phyloP scores from a whole-genome alignment of 2,797 vertebrate genomes.

The Sebastes trivittatus region DNA sequence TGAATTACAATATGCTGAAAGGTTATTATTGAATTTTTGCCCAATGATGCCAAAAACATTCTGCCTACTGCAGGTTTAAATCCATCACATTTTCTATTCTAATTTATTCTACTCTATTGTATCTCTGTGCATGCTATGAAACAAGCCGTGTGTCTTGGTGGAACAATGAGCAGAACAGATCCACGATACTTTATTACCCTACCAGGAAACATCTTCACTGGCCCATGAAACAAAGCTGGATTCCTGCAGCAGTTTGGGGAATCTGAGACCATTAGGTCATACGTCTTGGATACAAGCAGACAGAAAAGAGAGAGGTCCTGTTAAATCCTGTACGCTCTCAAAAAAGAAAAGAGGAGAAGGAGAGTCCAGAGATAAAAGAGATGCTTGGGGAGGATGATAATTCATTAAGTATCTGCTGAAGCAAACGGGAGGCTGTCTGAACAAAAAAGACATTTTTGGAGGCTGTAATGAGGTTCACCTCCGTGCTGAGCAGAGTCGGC shows the following conservation, averaged over 20 bases:
- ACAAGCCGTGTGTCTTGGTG: background rate
- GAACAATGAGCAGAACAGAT: background rate
- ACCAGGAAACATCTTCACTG: background rate
- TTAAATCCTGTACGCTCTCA: background rate
- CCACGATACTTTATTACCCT: background rate
- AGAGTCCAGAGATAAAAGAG: background rate
- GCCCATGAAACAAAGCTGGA: background rate
- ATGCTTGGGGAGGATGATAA: background rate
- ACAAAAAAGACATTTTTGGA: background rate
- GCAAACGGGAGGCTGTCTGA: background rate
- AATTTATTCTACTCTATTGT: background rate
- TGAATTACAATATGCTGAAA: too few species aligned
- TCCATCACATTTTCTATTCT: background rate
- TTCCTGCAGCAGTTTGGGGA: background rate
- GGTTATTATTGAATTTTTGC: too few species aligned
- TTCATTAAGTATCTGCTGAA: background rate
- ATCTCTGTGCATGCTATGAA: background rate
- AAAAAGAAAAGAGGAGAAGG: background rate
- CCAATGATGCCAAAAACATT: too few species aligned
- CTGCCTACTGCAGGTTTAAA: too few species aligned
- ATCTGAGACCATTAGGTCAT: background rate
- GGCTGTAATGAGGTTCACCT: background rate
- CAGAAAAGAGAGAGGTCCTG: background rate
- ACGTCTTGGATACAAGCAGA: background rate
- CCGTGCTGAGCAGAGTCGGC: background rate